These are phyloP conservation scores for Stramonita haemastoma DNA, from an alignment of 2,888 invertebrate genomes.

Conservation along the genomic window DNA sequence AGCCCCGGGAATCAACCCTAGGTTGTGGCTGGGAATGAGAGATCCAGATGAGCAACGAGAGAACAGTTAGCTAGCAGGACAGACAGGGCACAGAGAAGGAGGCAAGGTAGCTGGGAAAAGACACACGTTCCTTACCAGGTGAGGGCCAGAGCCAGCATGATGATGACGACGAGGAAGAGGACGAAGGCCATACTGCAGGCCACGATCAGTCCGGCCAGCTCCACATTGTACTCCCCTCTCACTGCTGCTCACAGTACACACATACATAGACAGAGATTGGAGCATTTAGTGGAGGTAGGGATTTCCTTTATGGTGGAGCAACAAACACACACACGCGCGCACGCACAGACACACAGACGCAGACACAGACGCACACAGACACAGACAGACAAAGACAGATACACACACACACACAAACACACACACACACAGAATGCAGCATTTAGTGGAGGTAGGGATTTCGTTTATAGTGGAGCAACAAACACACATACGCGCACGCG, in stretches of 20 bases:
- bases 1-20: too few species aligned
- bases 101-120: too few species aligned
- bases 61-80: too few species aligned
- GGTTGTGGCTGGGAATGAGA: too few species aligned
- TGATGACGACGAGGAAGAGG: constrained; percentile 40
- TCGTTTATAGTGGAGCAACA: neutral
- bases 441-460: neutral
- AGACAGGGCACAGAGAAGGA: too few species aligned
- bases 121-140: constrained; percentile 37
- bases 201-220: constrained; percentile 32
- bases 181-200: constrained; percentile 39
- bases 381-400: neutral
- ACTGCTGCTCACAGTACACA: constrained; percentile 3
- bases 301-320: too few species aligned
- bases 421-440: neutral
- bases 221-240: neutral
- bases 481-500: constrained; percentile 12
- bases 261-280: constrained; percentile 1
- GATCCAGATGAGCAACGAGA: too few species aligned
- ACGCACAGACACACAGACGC: neutral
- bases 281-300: too few species aligned
- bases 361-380: neutral
- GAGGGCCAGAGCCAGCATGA: constrained; percentile 35
- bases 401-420: constrained; percentile 18
- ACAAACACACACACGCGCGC: neutral